Base-by-base conservation (phyloP, 2,797 vertebrate species). In the Adrianichthys oophorus region DNA sequence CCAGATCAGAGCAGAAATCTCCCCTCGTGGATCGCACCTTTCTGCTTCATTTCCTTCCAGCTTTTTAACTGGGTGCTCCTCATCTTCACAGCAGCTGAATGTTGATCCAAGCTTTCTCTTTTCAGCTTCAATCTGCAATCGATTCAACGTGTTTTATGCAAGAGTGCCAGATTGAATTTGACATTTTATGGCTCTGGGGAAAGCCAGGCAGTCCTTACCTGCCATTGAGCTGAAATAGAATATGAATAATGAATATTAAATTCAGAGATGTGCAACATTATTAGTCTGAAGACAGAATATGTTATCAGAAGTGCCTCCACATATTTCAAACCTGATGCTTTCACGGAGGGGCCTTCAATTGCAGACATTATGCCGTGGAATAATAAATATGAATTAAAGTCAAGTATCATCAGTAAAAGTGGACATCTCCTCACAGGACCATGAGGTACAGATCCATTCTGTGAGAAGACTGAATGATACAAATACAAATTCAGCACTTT, bases 171-270 rank as follows among this genome's bases (percentile, higher is more conserved):
- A 75, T 49, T 59, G 58, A 70, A 64, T 63, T 15, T 65, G 71
- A 79, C 68, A 56, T 59, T 54, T 65, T 47, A 54, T n/a, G 45
- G 42, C 64, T 51, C 42, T 17, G 1, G 67, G 62, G 41, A 52
- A 62, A 61, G 37, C 40, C 1, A 14, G 2, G 24, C 3, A 6
- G 40, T 43, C 12, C 45, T 52, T 29, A 41, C 18, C 63, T 29
- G 46, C 55, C 51, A 48, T 61, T 43, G 44, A 51, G 57, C 48
- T 37, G 7, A 66, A 68, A 68, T 69, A 41, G 67, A 74, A 51
- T 14, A 66, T 74, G 61, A 82, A 70, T 77, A 70, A 78, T 67
- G 18, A 29, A 72, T 61, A 41, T 60, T 3, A 41, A 68, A 70
- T 24, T n/a, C 42, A 15, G 44, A 65, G 41, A 61, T 45, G 59